phyloP scores from a whole-genome alignment of 2,113 vertebrate species.

The Haemorhous mexicanus region DNA sequence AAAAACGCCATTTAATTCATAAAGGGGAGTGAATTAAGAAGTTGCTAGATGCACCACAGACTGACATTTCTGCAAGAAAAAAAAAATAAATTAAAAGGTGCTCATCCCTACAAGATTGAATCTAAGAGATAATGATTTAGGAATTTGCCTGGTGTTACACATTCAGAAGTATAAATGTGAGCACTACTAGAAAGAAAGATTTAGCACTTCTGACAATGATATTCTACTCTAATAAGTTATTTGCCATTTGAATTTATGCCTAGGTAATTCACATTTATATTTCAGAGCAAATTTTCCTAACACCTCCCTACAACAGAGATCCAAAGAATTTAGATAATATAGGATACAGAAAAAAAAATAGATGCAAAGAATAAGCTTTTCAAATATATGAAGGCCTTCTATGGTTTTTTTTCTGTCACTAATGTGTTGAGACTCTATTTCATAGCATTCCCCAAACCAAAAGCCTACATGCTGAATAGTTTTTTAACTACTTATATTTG shows the following conservation, averaged over 20 bases:
- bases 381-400: not conserved
- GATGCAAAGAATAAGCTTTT: not conserved
- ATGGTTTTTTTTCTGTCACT: rapidly evolving
- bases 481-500: not conserved
- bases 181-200: not conserved
- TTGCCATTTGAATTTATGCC: not conserved
- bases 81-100: not conserved
- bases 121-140: not conserved
- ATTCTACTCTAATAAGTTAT: not conserved
- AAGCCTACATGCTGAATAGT: not conserved
- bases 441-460: not conserved
- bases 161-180: not conserved
- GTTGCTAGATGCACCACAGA: not conserved
- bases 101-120: not conserved
- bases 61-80: not conserved
- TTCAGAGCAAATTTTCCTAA: not conserved
- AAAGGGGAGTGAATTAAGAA: not conserved
- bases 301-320: rapidly evolving
- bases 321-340: not conserved
- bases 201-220: not conserved
- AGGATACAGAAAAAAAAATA: not conserved
- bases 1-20: not conserved
- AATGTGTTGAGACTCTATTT: not conserved
- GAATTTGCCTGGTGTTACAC: not conserved
- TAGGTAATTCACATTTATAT: not conserved